A percentile compares a stretch with the other conserved stretches of the same genome.
Conservation (phyloP, 2,113 vertebrate genomes). For the Smithornis capensis region DNA sequence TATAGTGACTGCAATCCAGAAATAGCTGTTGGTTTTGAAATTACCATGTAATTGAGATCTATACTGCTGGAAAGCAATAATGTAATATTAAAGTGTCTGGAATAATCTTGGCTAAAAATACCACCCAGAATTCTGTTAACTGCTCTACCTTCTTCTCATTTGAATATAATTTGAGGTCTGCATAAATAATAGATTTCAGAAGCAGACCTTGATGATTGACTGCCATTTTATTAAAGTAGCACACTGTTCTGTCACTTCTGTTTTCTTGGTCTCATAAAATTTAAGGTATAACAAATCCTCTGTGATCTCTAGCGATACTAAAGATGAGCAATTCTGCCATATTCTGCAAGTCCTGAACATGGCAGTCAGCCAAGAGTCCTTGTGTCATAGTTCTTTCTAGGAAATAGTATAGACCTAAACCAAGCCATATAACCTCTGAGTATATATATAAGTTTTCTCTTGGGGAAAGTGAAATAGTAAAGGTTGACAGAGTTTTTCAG, state of each 20-base stretch:
- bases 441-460: not conserved
- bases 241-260: not conserved
- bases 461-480: not conserved
- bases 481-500: not conserved
- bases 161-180: not conserved
- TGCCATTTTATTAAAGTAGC: not conserved
- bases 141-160: not conserved
- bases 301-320: not conserved
- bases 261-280: not conserved
- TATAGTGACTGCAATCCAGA: not conserved
- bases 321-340: not conserved
- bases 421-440: not conserved
- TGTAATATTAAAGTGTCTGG: not conserved
- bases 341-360: not conserved
- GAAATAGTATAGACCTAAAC: not conserved
- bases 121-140: not conserved
- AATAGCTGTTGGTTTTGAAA: not conserved
- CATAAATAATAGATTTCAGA: not conserved
- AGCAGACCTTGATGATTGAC: not conserved
- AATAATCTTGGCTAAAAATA: not conserved
- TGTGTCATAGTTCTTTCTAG: not conserved
- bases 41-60: not conserved
- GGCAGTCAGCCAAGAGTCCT: not conserved
- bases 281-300: not conserved
- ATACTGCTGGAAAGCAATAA: not conserved